A percentile compares a stretch with the other conserved stretches of the same genome.
phyloP scores from a whole-genome alignment of 1,140 invertebrate genomes.

The Nebria ingens region DNA sequence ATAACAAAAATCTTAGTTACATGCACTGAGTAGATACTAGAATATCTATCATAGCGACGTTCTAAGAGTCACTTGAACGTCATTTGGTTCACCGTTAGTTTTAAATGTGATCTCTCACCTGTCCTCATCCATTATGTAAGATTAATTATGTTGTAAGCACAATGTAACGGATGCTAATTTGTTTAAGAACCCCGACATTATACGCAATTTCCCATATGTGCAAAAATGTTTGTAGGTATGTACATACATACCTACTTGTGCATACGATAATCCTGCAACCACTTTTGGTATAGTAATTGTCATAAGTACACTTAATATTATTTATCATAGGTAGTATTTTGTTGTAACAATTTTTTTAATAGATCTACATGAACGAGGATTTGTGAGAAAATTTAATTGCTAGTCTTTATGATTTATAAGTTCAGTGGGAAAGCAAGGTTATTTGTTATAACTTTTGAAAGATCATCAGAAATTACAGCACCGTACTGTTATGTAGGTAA shows the following conservation, averaged over 20 bases:
- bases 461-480: too few species aligned
- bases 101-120: neutral
- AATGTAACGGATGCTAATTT: conserved; percentile 2
- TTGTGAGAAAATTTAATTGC: too few species aligned
- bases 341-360: too few species aligned
- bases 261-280: neutral
- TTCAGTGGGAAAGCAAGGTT: too few species aligned
- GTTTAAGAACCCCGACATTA: neutral
- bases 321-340: neutral
- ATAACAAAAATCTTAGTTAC: too few species aligned
- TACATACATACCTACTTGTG: neutral
- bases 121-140: conserved; percentile 3
- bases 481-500: too few species aligned
- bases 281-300: too few species aligned
- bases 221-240: neutral
- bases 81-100: neutral
- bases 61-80: neutral
- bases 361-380: too few species aligned
- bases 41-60: too few species aligned
- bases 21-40: too few species aligned
- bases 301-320: neutral
- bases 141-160: conserved; percentile 7
- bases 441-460: too few species aligned
- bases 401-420: too few species aligned
- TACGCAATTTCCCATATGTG: neutral